A percentile compares a stretch with the other conserved stretches of the same genome.
Evolutionary conservation across 2,888 invertebrate genomes (phyloP).

Genomic region (Euclidia mi): DNA sequence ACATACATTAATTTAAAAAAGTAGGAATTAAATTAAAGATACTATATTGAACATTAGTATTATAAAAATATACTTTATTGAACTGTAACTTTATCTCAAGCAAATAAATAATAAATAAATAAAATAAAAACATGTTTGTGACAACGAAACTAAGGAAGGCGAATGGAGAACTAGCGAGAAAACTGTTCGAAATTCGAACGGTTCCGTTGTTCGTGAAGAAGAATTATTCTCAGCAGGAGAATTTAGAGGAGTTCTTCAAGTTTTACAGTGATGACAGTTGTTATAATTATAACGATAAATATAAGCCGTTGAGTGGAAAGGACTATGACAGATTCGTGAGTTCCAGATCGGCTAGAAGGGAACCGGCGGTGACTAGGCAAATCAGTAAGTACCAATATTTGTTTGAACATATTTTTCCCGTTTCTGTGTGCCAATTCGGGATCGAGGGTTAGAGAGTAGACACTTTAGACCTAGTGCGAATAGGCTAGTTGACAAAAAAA

Average conservation of each 20-base stretch:
- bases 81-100: too few species aligned
- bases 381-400: conserved; percentile 74
- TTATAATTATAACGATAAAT: conserved; percentile 60
- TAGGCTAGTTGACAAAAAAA: too few species aligned
- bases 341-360: conserved; percentile 69
- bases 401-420: too few species aligned
- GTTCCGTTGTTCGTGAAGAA: conserved; percentile 47
- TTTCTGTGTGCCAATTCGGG: too few species aligned
- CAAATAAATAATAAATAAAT: conserved; percentile 3
- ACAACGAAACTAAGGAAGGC: conserved; percentile 53
- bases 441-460: too few species aligned
- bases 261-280: conserved; percentile 69
- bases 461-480: too few species aligned
- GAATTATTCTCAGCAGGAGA: conserved; percentile 60
- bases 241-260: conserved; percentile 72
- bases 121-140: conserved; percentile 52
- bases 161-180: conserved; percentile 55
- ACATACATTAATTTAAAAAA: too few species aligned
- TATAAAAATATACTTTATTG: too few species aligned
- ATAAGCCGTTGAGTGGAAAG: conserved; percentile 65
- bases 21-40: too few species aligned
- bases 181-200: conserved; percentile 60
- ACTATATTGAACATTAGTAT: too few species aligned
- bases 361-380: conserved; percentile 80
- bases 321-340: conserved; percentile 81